Base-by-base conservation (phyloP, 2,888 invertebrate genomes). In the Netelia inedita region DNA sequence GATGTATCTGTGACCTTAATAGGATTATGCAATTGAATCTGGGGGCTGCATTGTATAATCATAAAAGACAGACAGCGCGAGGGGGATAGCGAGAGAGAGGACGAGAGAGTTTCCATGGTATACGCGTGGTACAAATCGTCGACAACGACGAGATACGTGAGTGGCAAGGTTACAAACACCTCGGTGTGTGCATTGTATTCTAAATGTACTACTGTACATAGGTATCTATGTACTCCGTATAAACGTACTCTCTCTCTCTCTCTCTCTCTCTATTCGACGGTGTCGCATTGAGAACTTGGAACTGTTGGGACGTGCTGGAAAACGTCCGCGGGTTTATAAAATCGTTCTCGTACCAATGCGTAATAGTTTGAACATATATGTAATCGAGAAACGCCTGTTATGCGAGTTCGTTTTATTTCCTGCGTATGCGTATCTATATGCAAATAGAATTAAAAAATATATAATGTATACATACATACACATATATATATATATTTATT, bases 81-180 rank as follows among this genome's bases (percentile, higher is more conserved):
- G 16, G 21, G 19, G 35, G n/a, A 16, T n/a, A 16, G 23, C 5
- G 35, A 43, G 21, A 41, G n/a, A 43, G 66, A 19, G 19, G 11
- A 46, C 1, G 46, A 14, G 11, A 46, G 14, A 46, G 46, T 46
- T 46, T 46, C 28, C 46, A 46, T 46, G 46, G 14, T 46, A 50
- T 43, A 78, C n/a, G 21, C n/a, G 35, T n/a, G 55, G 50, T 55
- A 23, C 23, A 61, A 35, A 69, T 78, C 19, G 28, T 71, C 23
- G 41, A 50, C 74, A 43, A 53, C 63, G 46, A 72, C 8, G 50
- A 76, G 72, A 65, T 57, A 71, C 55, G 63, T 41, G 78, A 78
- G 81, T 79, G 79, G 79, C 86, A 83, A 86, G 83, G 86, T 86
- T 85, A 83, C 80, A 53, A 78, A 69, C 66, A 43, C n/a, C 53